Evolutionary conservation across 2,113 vertebrate species (phyloP), one percentile per base, ranked within the genome.

Genomic region (Syngnathoides biaculeatus): DNA sequence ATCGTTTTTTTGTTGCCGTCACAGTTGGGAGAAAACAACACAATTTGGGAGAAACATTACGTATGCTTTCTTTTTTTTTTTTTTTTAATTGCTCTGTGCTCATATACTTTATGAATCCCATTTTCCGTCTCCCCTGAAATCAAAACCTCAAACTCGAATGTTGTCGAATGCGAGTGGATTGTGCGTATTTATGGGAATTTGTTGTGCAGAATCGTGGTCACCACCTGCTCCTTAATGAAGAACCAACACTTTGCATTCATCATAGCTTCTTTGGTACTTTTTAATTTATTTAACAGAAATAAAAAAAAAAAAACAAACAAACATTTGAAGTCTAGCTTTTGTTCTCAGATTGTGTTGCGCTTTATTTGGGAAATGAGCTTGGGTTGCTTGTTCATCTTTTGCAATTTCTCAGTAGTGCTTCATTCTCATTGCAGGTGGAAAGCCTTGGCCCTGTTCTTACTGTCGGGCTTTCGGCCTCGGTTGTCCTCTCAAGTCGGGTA

Each of bases 231-330:
- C 60, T 83, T 58, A 68, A 74, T 67, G 68, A 74, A 67, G 77
- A 78, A 35, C 68, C 76, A 75, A 77, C 71, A 77, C 68, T 79
- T 73, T 79, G 63, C 77, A 84, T 88, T 85, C 72, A 66, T 73
- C 71, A 62, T 79, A 1, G 50, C 73, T 65, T 77, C 75, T 80
- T 84, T 85, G 81, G 84, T 88, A 88, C 85, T 89, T 88, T 89
- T 84, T 92, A 90, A 93, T 90, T 93, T 93, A 92, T 92, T 93
- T 87, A 89, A 90, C 81, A 80, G 74, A 86, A 92, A 90, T 92
- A 93, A 93, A 92, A 79, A 72, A 67, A n/a, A n/a, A n/a, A n/a
- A n/a, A n/a, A n/a, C n/a, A n/a, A n/a, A n/a, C n/a, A n/a, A 80
- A 69, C 62, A 35, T 65, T 13, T 50, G 38, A 48, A 38, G 39